A percentile compares a stretch with the other conserved stretches of the same genome.
Evolutionary conservation across 2,113 vertebrate genomes (phyloP).

Genomic region (Rattus rattus): DNA sequence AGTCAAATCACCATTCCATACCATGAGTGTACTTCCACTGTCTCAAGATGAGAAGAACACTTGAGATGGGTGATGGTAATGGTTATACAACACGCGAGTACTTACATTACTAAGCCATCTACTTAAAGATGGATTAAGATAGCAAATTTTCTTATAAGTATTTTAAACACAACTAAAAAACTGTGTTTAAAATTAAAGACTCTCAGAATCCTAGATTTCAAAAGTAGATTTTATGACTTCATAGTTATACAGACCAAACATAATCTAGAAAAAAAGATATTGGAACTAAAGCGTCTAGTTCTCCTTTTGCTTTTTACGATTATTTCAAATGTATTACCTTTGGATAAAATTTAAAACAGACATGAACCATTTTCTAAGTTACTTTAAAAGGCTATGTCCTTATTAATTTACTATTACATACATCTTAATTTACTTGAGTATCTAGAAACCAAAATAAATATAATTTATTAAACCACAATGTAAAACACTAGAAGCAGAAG

Average conservation of each 20-base stretch:
- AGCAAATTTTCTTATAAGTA: background rate
- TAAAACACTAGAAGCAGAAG: conserved; percentile 18
- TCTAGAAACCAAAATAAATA: conserved; percentile 17
- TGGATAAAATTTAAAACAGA: conserved; percentile 37
- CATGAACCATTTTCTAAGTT: background rate
- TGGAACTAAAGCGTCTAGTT: background rate
- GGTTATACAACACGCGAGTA: background rate
- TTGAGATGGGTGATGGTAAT: background rate
- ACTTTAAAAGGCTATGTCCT: background rate
- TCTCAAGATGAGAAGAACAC: conserved; percentile 23
- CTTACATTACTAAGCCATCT: background rate
- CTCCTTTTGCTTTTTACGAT: background rate
- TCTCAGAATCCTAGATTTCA: background rate
- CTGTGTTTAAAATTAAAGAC: background rate
- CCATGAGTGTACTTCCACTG: background rate
- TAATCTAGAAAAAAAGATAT: conserved; percentile 22
- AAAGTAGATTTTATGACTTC: conserved; percentile 26
- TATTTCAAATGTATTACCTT: background rate
- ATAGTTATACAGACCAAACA: conserved; percentile 21
- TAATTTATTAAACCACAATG: conserved; percentile 19
- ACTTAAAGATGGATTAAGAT: background rate
- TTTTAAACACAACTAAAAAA: background rate
- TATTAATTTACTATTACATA: conserved; percentile 23
- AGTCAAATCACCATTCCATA: background rate
- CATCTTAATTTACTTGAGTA: background rate